These are phyloP conservation scores for Chironomus tepperi DNA, from an alignment of 1,140 invertebrate genomes.

Conservation along the genomic window DNA sequence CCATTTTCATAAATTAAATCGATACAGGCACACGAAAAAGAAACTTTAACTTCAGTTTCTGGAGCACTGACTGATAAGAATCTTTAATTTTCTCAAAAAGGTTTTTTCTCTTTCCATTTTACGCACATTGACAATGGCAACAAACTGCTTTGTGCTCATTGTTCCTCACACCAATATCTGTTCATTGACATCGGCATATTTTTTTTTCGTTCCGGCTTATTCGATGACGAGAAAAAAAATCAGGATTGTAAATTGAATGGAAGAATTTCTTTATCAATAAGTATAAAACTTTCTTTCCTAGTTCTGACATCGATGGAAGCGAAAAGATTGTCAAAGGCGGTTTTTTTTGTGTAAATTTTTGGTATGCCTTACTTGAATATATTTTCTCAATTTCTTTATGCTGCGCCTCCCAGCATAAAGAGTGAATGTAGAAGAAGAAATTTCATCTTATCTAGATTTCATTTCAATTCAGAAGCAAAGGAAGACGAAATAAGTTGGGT, in stretches of 20 bases:
- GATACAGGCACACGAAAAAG: background rate
- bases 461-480: background rate
- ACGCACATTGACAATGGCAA: background rate
- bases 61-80: constrained; percentile 20
- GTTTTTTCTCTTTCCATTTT: background rate
- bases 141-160: background rate
- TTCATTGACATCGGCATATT: background rate
- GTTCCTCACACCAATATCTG: background rate
- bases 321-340: constrained; percentile 11
- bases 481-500: too few species aligned
- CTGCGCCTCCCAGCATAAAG: too few species aligned
- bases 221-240: background rate
- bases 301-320: background rate
- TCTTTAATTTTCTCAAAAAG: constrained; percentile 22
- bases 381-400: background rate
- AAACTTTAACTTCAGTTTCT: background rate
- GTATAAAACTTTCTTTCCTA: too few species aligned
- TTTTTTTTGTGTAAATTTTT: background rate
- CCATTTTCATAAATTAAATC: constrained; percentile 8
- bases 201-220: background rate
- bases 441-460: constrained; percentile 9
- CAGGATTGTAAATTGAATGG: too few species aligned
- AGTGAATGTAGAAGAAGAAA: background rate
- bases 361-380: background rate
- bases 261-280: too few species aligned